phyloP scores from a whole-genome alignment of 2,113 vertebrate species.

The Lepidothrix coronata region DNA sequence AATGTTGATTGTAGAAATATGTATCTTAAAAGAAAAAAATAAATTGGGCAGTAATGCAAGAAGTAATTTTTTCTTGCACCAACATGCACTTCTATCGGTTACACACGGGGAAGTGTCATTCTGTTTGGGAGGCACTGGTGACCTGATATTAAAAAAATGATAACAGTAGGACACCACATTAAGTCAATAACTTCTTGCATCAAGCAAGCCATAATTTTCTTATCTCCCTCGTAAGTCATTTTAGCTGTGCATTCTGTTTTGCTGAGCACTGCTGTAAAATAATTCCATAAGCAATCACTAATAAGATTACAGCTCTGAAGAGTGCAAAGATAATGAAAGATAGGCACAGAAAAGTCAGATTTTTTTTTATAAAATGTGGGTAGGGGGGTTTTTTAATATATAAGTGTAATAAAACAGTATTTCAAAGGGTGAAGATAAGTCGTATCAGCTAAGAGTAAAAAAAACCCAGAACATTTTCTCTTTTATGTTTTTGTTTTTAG shows the following conservation, averaged over 20 bases:
- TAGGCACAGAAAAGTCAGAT: background rate
- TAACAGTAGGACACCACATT: background rate
- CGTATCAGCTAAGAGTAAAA: background rate
- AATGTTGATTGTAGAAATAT: background rate
- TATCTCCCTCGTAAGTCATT: background rate
- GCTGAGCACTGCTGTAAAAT: background rate
- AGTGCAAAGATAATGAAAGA: background rate
- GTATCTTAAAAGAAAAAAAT: background rate
- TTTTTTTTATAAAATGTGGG: background rate
- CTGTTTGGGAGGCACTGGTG: background rate
- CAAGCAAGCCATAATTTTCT: background rate
- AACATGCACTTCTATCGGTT: background rate
- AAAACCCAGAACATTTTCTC: background rate
- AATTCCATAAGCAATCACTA: background rate
- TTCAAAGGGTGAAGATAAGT: background rate
- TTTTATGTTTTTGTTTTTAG: background rate
- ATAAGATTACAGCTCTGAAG: background rate
- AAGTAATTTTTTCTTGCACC: background rate
- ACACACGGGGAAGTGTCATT: background rate
- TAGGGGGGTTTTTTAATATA: accelerated
- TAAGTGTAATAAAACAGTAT: background rate
- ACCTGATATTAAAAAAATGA: background rate
- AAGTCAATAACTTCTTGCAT: background rate
- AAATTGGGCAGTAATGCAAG: background rate
- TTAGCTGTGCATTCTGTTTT: background rate